Conservation (phyloP, 2,113 vertebrate genomes). For the Rhegmatorhina hoffmannsi region DNA sequence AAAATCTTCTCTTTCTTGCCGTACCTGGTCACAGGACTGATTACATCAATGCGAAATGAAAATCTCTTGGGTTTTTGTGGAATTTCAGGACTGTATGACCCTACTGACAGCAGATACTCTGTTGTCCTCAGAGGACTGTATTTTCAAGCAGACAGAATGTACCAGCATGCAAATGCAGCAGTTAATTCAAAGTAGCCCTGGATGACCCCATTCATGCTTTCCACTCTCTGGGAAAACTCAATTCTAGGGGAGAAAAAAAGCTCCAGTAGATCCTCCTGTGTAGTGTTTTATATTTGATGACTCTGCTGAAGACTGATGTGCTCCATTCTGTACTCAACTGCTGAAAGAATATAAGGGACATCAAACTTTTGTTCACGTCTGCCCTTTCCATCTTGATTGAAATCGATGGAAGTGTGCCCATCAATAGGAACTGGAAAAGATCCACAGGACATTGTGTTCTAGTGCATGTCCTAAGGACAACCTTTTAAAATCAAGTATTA, state of each 20-base stretch:
- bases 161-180: neutral
- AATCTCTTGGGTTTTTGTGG: neutral
- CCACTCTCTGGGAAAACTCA: neutral
- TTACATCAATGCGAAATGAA: neutral
- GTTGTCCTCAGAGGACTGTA: neutral
- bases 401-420: conserved; percentile 35
- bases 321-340: neutral
- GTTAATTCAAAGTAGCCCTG: conserved; percentile 4
- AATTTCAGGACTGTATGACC: neutral
- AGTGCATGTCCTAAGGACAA: conserved; percentile 18
- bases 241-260: neutral
- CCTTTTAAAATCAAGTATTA: conserved; percentile 26
- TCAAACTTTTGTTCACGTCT: conserved; percentile 41
- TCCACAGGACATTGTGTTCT: conserved; percentile 39
- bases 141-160: neutral
- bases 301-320: neutral
- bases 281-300: conserved; percentile 1
- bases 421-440: conserved; percentile 45
- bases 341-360: conserved; percentile 16
- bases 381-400: conserved; percentile 20
- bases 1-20: neutral
- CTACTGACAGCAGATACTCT: neutral
- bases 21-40: neutral
- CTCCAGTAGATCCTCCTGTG: neutral
- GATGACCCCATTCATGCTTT: neutral